Evolutionary conservation across 2,797 vertebrate genomes (phyloP).

Genomic region (Heteromormyrus szaboi): DNA sequence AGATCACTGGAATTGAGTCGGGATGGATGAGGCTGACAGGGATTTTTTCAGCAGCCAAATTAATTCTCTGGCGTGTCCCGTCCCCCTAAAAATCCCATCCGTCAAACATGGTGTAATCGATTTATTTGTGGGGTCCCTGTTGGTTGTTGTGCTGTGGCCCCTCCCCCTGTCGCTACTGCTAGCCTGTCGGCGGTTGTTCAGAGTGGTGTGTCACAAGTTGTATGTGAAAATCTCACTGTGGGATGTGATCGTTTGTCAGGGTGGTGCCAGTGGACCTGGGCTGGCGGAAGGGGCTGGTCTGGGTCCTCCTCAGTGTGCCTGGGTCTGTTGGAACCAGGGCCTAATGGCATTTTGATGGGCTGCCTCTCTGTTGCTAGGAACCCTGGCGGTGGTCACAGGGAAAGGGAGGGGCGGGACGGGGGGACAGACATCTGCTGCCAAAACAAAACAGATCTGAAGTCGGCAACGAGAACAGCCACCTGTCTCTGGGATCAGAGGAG

Average conservation of each 20-base stretch:
- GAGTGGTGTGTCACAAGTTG: background rate
- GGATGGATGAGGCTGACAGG: slow-evolving; percentile 58
- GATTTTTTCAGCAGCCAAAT: slow-evolving; percentile 52
- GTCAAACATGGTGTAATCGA: slow-evolving; percentile 59
- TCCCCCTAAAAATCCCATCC: slow-evolving; percentile 58
- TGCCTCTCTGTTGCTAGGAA: slow-evolving; percentile 38
- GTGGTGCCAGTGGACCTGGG: background rate
- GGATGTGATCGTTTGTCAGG: background rate
- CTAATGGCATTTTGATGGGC: slow-evolving; percentile 56
- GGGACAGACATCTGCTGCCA: slow-evolving; percentile 52
- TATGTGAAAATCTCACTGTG: background rate
- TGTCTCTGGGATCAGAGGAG: slow-evolving; percentile 28
- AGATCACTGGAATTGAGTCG: slow-evolving; percentile 52
- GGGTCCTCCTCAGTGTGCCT: slow-evolving; percentile 44
- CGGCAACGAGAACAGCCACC: slow-evolving; percentile 24
- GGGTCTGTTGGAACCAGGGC: slow-evolving; percentile 46
- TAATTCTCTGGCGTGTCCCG: slow-evolving; percentile 56
- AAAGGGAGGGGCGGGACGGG: slow-evolving; percentile 19
- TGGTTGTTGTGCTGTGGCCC: slow-evolving; percentile 40
- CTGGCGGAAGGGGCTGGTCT: slow-evolving; percentile 24
- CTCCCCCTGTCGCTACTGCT: background rate
- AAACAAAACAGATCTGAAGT: slow-evolving; percentile 30
- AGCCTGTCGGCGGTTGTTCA: slow-evolving; percentile 27
- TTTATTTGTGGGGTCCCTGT: slow-evolving; percentile 51
- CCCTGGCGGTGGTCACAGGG: slow-evolving; percentile 16